Conservation (phyloP, 2,888 invertebrate genomes). For the Leptinotarsa rubiginosa region DNA sequence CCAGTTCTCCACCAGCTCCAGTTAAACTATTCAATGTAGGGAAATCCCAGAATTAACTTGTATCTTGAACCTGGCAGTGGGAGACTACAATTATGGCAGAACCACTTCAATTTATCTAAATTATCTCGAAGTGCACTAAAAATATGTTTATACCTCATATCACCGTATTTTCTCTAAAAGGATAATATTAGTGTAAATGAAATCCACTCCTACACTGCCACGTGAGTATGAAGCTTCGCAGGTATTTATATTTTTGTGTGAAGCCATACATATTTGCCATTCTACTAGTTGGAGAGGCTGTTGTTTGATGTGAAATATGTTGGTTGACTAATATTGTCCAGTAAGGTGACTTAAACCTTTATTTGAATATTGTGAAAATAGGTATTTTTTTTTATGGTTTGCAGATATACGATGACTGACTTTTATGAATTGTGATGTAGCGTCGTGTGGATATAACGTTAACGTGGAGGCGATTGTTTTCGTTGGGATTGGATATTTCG, state of each 20-base stretch:
- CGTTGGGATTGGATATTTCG: too few species aligned
- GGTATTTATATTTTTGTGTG: neutral
- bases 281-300: neutral
- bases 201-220: neutral
- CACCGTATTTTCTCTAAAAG: neutral
- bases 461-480: too few species aligned
- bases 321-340: too few species aligned
- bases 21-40: neutral
- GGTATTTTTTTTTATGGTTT: too few species aligned
- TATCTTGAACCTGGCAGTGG: constrained; percentile 1
- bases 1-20: neutral
- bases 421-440: too few species aligned
- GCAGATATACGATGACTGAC: too few species aligned
- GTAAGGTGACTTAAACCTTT: too few species aligned
- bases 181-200: neutral
- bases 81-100: neutral
- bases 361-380: too few species aligned
- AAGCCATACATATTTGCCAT: neutral
- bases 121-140: neutral
- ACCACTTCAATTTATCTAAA: neutral
- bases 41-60: neutral
- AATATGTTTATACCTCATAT: neutral
- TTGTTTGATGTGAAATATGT: too few species aligned
- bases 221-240: neutral
- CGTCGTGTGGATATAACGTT: too few species aligned